Conservation (phyloP, 2,888 invertebrate species). For the Cheilosia scutellata region DNA sequence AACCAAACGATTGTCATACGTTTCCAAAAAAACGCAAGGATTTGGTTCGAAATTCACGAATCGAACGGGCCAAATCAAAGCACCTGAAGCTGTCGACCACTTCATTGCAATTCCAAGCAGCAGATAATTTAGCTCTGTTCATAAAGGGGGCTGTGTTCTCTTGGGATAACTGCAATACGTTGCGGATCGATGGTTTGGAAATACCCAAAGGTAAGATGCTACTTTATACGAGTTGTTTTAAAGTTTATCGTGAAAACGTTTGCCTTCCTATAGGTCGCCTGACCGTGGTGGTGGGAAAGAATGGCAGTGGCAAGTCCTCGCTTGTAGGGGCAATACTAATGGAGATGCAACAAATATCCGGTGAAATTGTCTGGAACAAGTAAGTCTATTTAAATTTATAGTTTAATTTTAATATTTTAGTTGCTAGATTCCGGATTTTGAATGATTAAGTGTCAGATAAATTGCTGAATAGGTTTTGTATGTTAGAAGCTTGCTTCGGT, state of each 20-base stretch:
- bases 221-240: neutral
- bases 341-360: slow-evolving; percentile 89
- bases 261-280: slow-evolving; percentile 86
- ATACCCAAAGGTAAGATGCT: slow-evolving; percentile 83
- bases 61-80: slow-evolving; percentile 59
- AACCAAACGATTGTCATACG: slow-evolving; percentile 51
- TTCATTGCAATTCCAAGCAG: slow-evolving; percentile 81
- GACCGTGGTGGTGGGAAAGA: slow-evolving; percentile 91
- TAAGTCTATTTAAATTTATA: slow-evolving; percentile 81
- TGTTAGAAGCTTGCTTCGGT: too few relatives aligned
- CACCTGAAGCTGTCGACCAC: slow-evolving; percentile 63
- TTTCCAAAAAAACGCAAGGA: slow-evolving; percentile 71
- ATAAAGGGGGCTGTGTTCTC: slow-evolving; percentile 81
- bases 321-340: slow-evolving; percentile 91
- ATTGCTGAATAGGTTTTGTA: neutral
- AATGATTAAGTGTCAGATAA: neutral
- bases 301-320: slow-evolving; percentile 92
- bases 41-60: slow-evolving; percentile 59
- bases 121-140: slow-evolving; percentile 83
- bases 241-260: slow-evolving; percentile 20
- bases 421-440: neutral
- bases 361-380: slow-evolving; percentile 88
- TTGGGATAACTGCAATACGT: slow-evolving; percentile 77
- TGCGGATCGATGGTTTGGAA: slow-evolving; percentile 80
- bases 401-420: neutral